These are phyloP conservation scores for Torymus tubicola DNA, from an alignment of 2,888 invertebrate genomes.

Conservation along the genomic window DNA sequence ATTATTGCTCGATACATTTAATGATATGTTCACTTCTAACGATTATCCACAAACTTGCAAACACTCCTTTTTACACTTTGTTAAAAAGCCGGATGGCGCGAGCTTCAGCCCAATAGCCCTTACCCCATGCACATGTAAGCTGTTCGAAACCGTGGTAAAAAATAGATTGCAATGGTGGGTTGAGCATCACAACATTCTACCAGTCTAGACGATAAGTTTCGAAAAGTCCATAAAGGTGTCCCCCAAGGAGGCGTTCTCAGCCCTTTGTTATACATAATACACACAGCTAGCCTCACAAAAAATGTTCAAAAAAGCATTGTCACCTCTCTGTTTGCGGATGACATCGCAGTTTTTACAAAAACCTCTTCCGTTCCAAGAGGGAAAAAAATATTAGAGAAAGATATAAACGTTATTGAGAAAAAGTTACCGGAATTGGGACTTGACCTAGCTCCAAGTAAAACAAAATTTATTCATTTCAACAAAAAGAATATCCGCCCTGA, in stretches of 20 bases:
- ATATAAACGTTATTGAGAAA: not conserved
- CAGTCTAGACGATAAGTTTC: too few relatives aligned
- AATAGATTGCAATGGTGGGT: not conserved
- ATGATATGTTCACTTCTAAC: not conserved
- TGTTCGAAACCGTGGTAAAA: not conserved
- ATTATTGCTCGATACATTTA: not conserved
- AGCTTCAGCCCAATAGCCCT: not conserved
- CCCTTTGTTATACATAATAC: too few relatives aligned
- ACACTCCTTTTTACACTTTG: not conserved
- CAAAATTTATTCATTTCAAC: not conserved
- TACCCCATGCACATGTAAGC: not conserved
- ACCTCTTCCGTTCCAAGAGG: too few relatives aligned
- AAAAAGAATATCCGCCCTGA: not conserved
- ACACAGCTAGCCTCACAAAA: too few relatives aligned
- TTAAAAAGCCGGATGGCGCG: not conserved
- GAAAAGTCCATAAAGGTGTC: too few relatives aligned
- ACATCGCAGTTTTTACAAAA: not conserved
- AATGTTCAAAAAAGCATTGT: too few relatives aligned
- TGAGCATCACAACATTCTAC: too few relatives aligned
- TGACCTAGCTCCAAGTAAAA: not conserved
- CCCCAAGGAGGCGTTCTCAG: too few relatives aligned
- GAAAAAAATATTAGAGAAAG: not conserved
- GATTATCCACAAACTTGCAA: not conserved
- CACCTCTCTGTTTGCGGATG: not conserved
- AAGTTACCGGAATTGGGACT: not conserved